Percentiles rank a stretch among this genome's conserved stretches.
Evolutionary conservation across 2,888 invertebrate species (phyloP).

Genomic region (Sinotaia quadrata): DNA sequence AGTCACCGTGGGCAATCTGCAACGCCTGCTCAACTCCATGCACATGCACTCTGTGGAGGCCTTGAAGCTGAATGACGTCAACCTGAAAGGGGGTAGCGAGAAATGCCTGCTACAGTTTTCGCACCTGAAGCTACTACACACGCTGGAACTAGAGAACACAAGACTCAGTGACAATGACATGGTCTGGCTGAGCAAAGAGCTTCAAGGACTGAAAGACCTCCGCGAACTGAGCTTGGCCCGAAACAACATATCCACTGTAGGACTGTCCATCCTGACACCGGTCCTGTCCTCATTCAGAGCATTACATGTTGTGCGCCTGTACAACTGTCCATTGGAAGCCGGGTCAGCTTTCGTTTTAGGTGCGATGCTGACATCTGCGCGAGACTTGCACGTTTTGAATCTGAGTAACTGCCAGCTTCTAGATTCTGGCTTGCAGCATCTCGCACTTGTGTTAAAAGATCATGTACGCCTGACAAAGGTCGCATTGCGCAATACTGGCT

Average conservation of each 20-base stretch:
- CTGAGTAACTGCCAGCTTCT: conserved; percentile 6
- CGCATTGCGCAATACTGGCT: conserved; percentile 5
- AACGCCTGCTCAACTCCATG: conserved; percentile 5
- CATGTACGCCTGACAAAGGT: conserved; percentile 12
- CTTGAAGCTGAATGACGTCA: conserved; percentile 1
- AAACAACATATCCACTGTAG: conserved; percentile 12
- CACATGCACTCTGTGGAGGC: background rate
- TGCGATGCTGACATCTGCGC: conserved; percentile 1
- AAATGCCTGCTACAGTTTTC: conserved; percentile 2
- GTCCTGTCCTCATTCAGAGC: conserved; percentile 1
- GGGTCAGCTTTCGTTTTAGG: conserved; percentile 21
- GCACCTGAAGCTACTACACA: conserved; percentile 15
- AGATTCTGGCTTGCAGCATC: conserved; percentile 22
- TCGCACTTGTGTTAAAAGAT: background rate
- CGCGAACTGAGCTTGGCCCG: conserved; percentile 11
- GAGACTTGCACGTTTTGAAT: conserved; percentile 20
- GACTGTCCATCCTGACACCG: conserved; percentile 10
- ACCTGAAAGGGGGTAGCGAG: background rate
- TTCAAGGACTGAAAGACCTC: conserved; percentile 1
- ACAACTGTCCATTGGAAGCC: conserved; percentile 8
- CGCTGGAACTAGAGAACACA: conserved; percentile 6
- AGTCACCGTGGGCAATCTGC: background rate
- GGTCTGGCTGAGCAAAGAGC: conserved; percentile 3
- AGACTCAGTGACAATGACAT: conserved; percentile 13
- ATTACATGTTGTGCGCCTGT: conserved; percentile 14